Evolutionary conservation across 2,113 vertebrate genomes (phyloP).

Genomic region (Podilymbus podiceps): DNA sequence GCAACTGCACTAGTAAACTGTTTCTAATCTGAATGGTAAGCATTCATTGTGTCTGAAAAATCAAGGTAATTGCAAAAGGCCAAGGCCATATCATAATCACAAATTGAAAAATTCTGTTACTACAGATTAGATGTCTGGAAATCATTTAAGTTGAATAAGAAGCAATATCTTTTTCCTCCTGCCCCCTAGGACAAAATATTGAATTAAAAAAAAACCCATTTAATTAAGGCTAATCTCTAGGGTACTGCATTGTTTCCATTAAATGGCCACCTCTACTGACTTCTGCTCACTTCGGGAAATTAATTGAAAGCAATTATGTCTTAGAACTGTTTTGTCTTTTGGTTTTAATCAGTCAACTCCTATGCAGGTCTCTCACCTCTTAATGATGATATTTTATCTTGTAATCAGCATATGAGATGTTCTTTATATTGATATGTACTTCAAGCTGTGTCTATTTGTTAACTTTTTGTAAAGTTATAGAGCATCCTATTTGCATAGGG

Average conservation of each 20-base stretch:
- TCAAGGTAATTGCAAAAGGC: not conserved
- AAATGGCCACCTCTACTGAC: conserved; percentile 23
- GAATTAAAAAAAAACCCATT: not conserved
- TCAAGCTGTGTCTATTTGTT: conserved; percentile 6
- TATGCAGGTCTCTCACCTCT: not conserved
- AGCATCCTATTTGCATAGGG: not conserved
- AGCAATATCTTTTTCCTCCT: not conserved
- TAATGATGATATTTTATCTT: conserved; percentile 21
- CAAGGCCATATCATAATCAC: not conserved
- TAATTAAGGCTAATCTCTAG: conserved; percentile 50
- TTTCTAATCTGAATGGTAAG: not conserved
- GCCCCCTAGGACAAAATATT: not conserved
- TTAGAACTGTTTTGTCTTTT: conserved; percentile 17
- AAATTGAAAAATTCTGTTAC: conserved; percentile 16
- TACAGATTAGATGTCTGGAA: not conserved
- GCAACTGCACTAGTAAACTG: not conserved
- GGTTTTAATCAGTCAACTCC: conserved; percentile 4
- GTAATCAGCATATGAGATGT: not conserved
- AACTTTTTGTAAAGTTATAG: not conserved
- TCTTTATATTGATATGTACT: conserved; percentile 1
- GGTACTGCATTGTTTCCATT: conserved; percentile 10
- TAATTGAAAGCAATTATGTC: conserved; percentile 52
- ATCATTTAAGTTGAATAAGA: conserved; percentile 4
- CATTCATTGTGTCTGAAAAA: not conserved
- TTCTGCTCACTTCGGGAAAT: conserved; percentile 41